Conservation (phyloP, 2,888 invertebrate genomes). For the Noctua janthe region DNA sequence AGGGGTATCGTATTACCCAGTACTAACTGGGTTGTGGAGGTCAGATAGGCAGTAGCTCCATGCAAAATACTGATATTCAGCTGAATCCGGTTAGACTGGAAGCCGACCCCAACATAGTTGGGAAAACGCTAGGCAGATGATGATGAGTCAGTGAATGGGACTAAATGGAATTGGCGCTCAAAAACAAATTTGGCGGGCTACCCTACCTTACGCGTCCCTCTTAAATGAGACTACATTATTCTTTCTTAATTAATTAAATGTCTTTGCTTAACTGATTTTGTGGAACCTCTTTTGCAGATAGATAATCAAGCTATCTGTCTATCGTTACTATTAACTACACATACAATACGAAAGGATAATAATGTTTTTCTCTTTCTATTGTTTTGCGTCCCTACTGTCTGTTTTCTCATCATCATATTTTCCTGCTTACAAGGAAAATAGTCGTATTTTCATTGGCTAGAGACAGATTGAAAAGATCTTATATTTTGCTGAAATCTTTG, state of each 20-base stretch:
- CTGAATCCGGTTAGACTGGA: too few species aligned
- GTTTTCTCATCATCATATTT: slow-evolving; percentile 18
- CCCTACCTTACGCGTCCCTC: too few species aligned
- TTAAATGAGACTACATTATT: neutral
- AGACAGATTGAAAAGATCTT: neutral
- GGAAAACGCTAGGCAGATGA: too few species aligned
- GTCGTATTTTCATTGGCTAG: neutral
- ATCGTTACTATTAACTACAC: neutral
- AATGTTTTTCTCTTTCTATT: neutral
- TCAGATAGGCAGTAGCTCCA: too few species aligned
- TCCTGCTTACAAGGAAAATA: slow-evolving; percentile 1
- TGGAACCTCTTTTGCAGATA: neutral
- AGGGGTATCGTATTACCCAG: too few species aligned
- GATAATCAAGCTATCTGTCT: neutral
- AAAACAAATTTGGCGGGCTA: too few species aligned
- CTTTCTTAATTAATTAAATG: neutral
- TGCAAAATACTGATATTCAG: too few species aligned
- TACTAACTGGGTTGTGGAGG: too few species aligned
- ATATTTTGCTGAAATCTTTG: neutral
- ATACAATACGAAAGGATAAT: neutral
- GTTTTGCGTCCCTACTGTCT: slow-evolving; percentile 13
- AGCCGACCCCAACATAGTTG: too few species aligned
- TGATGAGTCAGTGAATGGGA: too few species aligned
- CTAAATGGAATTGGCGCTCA: too few species aligned
- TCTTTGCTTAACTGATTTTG: neutral